A percentile compares a stretch with the other conserved stretches of the same genome.
Evolutionary conservation across 2,888 invertebrate genomes (phyloP).

Genomic region (Exephanes ischioxanthus): DNA sequence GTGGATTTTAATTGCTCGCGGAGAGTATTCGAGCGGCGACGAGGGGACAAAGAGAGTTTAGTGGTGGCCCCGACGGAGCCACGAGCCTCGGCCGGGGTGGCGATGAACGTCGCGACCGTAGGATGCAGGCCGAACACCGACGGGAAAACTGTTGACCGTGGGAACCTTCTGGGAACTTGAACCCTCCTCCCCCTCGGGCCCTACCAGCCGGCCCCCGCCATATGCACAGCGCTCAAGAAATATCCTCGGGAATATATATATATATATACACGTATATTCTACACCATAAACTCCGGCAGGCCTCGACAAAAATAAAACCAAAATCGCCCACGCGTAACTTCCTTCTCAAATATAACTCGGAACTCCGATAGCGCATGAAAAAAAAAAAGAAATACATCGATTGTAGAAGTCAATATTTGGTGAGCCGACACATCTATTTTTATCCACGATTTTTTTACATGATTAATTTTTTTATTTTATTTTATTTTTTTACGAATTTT

Average conservation of each 20-base stretch:
- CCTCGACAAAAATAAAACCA: constrained; percentile 64
- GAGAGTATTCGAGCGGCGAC: background rate
- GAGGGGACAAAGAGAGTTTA: constrained; percentile 10
- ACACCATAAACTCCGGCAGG: constrained; percentile 48
- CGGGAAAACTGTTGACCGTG: constrained; percentile 84
- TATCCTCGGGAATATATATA: constrained; percentile 72
- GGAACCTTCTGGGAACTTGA: constrained; percentile 83
- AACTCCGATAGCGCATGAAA: constrained; percentile 16
- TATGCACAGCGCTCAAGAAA: constrained; percentile 82
- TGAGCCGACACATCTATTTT: too few species aligned
- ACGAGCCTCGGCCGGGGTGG: constrained; percentile 22
- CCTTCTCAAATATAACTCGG: constrained; percentile 23
- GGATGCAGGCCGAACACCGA: constrained; percentile 62
- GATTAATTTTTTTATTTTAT: too few species aligned
- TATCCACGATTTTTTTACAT: too few species aligned
- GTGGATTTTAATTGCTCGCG: background rate
- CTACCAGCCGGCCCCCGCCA: constrained; percentile 78
- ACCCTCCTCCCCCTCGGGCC: constrained; percentile 75
- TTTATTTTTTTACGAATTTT: background rate
- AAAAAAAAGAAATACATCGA: background rate
- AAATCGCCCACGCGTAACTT: constrained; percentile 34
- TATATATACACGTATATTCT: too few species aligned
- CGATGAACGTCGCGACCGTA: constrained; percentile 53
- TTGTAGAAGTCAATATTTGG: too few species aligned
- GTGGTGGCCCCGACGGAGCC: background rate